phyloP scores from a whole-genome alignment of 2,797 vertebrate species.

The Parauchenoglanis ngamensis region DNA sequence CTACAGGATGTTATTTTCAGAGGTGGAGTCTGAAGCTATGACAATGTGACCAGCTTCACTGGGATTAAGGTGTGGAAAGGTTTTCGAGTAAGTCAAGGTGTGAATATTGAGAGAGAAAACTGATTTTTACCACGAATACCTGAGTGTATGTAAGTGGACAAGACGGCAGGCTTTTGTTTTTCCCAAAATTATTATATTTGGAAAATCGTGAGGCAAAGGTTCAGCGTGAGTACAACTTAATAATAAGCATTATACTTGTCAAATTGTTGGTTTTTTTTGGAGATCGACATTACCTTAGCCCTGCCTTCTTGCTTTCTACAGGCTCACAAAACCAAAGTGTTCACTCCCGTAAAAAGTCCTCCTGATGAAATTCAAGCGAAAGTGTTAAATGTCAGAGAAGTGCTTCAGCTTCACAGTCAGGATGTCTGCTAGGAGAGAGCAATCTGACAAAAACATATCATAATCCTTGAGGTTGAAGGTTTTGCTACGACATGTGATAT shows the following conservation, averaged over 20 bases:
- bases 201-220: not conserved
- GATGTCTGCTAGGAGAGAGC: too few relatives aligned
- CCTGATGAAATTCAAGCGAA: not conserved
- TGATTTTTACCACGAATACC: not conserved
- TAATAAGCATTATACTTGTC: not conserved
- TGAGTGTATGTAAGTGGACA: not conserved
- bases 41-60: not conserved
- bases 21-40: not conserved
- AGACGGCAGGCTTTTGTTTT: too few relatives aligned
- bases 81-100: not conserved
- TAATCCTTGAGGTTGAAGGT: not conserved
- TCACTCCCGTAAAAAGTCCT: not conserved
- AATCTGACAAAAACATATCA: not conserved
- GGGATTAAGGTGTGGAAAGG: not conserved
- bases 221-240: not conserved
- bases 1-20: conserved; percentile 11
- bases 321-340: not conserved
- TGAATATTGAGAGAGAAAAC: not conserved
- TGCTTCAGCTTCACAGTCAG: too few relatives aligned
- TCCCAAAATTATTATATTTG: too few relatives aligned
- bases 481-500: too few relatives aligned
- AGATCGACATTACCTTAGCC: too few relatives aligned
- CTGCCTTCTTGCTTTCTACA: not conserved
- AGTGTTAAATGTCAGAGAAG: not conserved
- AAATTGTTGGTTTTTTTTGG: not conserved